Evolutionary conservation across 1,140 invertebrate species (phyloP).

Genomic region (Papilio machaon): DNA sequence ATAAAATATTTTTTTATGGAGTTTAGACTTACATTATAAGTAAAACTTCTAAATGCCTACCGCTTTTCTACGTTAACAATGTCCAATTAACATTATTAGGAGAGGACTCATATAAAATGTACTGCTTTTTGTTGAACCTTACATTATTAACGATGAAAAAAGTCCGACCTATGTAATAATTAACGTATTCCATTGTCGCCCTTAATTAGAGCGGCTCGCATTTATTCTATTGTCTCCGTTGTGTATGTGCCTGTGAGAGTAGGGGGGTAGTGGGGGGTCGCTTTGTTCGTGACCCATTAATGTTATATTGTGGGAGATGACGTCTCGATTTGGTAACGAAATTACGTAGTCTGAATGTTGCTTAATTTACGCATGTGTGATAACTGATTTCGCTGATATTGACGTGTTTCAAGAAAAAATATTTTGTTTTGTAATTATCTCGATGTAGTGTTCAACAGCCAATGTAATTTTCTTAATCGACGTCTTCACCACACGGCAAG

Average conservation of each 20-base stretch:
- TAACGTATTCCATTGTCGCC: slow-evolving; percentile 34
- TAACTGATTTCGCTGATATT: not conserved
- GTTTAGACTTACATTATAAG: too few relatives aligned
- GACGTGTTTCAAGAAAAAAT: not conserved
- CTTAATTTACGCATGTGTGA: not conserved
- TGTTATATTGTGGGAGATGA: slow-evolving; percentile 31
- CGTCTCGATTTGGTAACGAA: slow-evolving; percentile 25
- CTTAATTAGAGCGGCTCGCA: slow-evolving; percentile 36
- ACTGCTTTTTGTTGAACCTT: slow-evolving; percentile 11
- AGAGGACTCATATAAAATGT: slow-evolving; percentile 1
- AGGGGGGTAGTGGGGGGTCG: not conserved
- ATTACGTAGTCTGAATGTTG: slow-evolving; percentile 23
- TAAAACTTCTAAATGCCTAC: not conserved
- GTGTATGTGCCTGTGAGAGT: slow-evolving; percentile 8
- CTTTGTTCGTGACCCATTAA: slow-evolving; percentile 36
- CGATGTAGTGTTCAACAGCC: not conserved
- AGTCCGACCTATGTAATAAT: slow-evolving; percentile 30
- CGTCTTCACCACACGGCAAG: not conserved
- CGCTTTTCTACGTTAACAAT: not conserved
- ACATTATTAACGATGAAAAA: slow-evolving; percentile 29
- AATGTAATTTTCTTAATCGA: too few relatives aligned
- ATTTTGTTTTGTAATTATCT: not conserved
- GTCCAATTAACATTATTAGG: slow-evolving; percentile 24
- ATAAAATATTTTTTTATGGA: too few relatives aligned
- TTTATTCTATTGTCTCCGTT: slow-evolving; percentile 34